Evolutionary conservation across 2,888 invertebrate species (phyloP).

Genomic region (Branchipolynoe longqiensis): DNA sequence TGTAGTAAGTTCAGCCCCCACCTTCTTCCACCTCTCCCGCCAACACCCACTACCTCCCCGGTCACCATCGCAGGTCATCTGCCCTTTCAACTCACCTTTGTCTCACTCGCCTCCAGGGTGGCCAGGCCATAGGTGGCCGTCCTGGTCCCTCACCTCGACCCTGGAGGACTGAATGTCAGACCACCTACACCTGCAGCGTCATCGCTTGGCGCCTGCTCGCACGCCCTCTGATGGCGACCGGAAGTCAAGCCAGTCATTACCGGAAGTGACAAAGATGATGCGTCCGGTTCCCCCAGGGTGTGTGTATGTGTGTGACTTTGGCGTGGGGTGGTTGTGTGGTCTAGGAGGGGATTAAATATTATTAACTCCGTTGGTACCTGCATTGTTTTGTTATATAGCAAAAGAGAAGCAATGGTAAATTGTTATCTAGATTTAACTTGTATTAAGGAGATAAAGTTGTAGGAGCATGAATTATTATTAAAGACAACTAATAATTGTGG

Average conservation of each 20-base stretch:
- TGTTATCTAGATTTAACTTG: no score
- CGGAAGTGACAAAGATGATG: conserved; percentile 10
- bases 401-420: no score
- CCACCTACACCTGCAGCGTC: neutral
- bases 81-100: neutral
- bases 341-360: no score
- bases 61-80: neutral
- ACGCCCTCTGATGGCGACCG: neutral
- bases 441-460: no score
- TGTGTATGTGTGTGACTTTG: neutral
- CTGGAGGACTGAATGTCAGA: conserved; percentile 19
- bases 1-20: no score
- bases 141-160: neutral
- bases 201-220: neutral
- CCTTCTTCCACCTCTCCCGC: neutral
- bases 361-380: no score
- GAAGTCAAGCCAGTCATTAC: conserved; percentile 10
- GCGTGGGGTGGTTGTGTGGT: neutral
- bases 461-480: no score
- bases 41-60: neutral
- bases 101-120: neutral
- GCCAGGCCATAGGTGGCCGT: no score
- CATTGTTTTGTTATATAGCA: no score
- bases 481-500: no score
- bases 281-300: neutral